Conservation (phyloP, 2,888 invertebrate species). For the Chymomyza caudatula region DNA sequence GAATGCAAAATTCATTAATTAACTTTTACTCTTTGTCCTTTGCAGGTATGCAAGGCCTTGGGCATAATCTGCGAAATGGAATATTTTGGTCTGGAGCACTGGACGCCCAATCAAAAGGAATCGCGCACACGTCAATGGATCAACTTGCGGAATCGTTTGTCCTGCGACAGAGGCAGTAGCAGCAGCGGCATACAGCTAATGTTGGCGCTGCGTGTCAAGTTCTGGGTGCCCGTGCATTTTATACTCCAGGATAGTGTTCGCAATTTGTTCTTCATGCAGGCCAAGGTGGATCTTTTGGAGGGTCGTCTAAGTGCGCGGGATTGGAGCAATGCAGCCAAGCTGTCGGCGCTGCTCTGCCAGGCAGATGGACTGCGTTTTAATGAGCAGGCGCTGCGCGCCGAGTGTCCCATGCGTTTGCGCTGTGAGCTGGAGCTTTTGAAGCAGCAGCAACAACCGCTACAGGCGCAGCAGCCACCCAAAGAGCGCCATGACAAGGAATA, state of each 20-base stretch:
- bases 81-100: slow-evolving; percentile 89
- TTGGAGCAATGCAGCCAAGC: slow-evolving; percentile 83
- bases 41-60: slow-evolving; percentile 89
- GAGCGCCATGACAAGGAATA: slow-evolving; percentile 76
- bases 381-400: slow-evolving; percentile 68
- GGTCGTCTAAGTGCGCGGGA: slow-evolving; percentile 85
- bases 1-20: slow-evolving; percentile 12
- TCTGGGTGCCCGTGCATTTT: slow-evolving; percentile 94
- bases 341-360: slow-evolving; percentile 88
- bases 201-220: slow-evolving; percentile 84
- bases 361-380: slow-evolving; percentile 77
- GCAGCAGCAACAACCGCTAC: slow-evolving; percentile 41
- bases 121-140: slow-evolving; percentile 90
- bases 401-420: slow-evolving; percentile 73
- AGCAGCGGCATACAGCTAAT: slow-evolving; percentile 73
- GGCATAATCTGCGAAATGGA: slow-evolving; percentile 91
- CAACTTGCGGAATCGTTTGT: slow-evolving; percentile 85
- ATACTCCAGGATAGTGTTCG: slow-evolving; percentile 91
- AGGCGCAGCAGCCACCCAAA: slow-evolving; percentile 42
- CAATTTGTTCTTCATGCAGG: slow-evolving; percentile 90
- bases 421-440: slow-evolving; percentile 60
- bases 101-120: slow-evolving; percentile 78
- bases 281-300: slow-evolving; percentile 86
- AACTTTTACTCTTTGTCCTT: slow-evolving; percentile 32
- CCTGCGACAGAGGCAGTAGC: slow-evolving; percentile 73